Evolutionary conservation across 2,113 vertebrate species (phyloP).

Genomic region (Austrofundulus limnaeus): DNA sequence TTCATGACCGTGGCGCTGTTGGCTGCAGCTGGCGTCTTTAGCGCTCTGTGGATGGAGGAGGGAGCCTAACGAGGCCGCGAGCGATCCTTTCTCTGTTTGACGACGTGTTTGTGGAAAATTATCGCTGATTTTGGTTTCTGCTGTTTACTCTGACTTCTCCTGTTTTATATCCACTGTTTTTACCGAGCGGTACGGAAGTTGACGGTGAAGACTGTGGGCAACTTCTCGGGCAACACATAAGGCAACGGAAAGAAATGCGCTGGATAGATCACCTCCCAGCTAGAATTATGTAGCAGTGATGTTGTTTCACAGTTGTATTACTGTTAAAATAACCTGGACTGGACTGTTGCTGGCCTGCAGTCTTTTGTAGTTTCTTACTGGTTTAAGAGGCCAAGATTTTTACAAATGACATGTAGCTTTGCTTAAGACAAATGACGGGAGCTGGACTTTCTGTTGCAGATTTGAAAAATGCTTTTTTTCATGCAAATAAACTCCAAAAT

Average conservation of each 20-base stretch:
- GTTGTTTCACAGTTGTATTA: slow-evolving; percentile 44
- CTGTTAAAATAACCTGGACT: slow-evolving; percentile 18
- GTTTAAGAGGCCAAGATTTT: slow-evolving; percentile 58
- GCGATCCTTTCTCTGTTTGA: slow-evolving; percentile 40
- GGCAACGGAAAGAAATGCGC: too few relatives aligned
- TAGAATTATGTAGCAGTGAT: slow-evolving; percentile 48
- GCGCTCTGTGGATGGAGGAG: slow-evolving; percentile 49
- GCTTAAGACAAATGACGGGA: slow-evolving; percentile 65
- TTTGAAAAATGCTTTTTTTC: slow-evolving; percentile 54
- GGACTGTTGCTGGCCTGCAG: slow-evolving; percentile 74
- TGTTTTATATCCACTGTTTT: slow-evolving; percentile 53
- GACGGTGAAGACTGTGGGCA: slow-evolving; percentile 11
- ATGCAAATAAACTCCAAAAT: slow-evolving; percentile 57
- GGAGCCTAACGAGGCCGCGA: slow-evolving; percentile 42
- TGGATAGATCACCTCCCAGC: too few relatives aligned
- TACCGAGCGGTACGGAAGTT: slow-evolving; percentile 46
- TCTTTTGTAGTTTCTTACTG: slow-evolving; percentile 73
- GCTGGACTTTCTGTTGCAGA: slow-evolving; percentile 76
- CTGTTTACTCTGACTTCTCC: slow-evolving; percentile 59
- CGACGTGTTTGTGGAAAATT: slow-evolving; percentile 33
- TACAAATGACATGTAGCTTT: slow-evolving; percentile 42
- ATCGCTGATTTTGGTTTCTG: slow-evolving; percentile 47
- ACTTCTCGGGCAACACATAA: not conserved
- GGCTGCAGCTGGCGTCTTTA: slow-evolving; percentile 55
- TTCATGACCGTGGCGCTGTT: slow-evolving; percentile 65